Base-by-base conservation (phyloP, 2,797 vertebrate species). In the Mormyrops boulengeri region DNA sequence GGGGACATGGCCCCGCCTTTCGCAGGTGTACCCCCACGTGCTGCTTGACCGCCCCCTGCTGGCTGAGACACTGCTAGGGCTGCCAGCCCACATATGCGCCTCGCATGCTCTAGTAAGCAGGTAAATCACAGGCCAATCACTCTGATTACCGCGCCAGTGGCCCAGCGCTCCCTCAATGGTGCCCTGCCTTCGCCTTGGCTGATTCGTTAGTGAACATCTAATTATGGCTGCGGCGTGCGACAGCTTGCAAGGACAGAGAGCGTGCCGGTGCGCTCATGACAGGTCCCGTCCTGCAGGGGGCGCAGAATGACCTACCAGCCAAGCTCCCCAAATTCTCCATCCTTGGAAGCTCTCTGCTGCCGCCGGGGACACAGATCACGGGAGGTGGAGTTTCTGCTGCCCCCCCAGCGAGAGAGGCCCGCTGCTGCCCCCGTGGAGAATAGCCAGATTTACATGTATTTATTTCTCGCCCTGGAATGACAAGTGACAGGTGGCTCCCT, bases 51-150 rank as follows among this genome's bases (percentile, higher is more conserved):
- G 93, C 91, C 91, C 92, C 93, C 94, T 94, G 93, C 93, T 92
- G 94, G 90, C 93, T 92, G 69, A 93, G 93, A 96, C 95, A 96
- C 97, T 95, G 96, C 93, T 94, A 94, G 92, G 92, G 91, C 95
- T 94, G 94, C 95, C 94, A 94, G 94, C 92, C 91, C 91, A 89
- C 89, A 92, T 91, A 92, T 95, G 94, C 94, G 94, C 93, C 94
- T 91, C 94, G 90, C 91, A 94, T 93, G 92, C 91, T 50, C 93
- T 92, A 91, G 88, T 94, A 94, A 94, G 93, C 93, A 93, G 94
- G 94, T 93, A 94, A 95, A 94, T 95, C 93, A 94, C 47, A 92
- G 92, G 91, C 93, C 92, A 92, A 92, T 95, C 94, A 94, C 94
- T 91, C 87, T 93, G 92, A 93, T 94, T 93, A 94, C 94, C 22